A percentile compares a stretch with the other conserved stretches of the same genome.
phyloP scores from a whole-genome alignment of 1,140 invertebrate species.

The Cepaea nemoralis region DNA sequence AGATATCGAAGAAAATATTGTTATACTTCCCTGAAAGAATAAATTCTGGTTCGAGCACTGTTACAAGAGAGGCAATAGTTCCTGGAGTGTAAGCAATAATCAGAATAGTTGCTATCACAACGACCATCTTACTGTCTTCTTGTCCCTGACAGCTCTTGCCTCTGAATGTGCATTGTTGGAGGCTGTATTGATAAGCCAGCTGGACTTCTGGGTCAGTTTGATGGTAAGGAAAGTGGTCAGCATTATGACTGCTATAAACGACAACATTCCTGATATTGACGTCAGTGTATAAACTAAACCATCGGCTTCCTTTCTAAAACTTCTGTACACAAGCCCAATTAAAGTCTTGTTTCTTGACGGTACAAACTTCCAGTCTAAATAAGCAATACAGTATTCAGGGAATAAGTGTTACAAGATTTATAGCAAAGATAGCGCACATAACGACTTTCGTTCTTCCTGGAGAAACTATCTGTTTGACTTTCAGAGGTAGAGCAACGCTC shows the following conservation, averaged over 20 bases:
- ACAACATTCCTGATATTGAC: too few relatives aligned
- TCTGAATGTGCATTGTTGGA: too few relatives aligned
- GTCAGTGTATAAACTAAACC: too few relatives aligned
- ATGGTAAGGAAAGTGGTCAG: too few relatives aligned
- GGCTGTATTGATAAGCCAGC: too few relatives aligned
- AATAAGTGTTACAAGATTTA: neutral
- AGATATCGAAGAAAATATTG: neutral
- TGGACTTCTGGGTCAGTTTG: too few relatives aligned
- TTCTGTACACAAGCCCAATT: neutral
- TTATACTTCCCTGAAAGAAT: neutral
- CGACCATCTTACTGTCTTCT: neutral
- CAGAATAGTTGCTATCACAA: neutral
- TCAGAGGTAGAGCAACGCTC: conserved; percentile 2
- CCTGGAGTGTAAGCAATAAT: neutral
- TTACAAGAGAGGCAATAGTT: neutral
- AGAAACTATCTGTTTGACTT: neutral
- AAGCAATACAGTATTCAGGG: neutral
- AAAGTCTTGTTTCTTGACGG: neutral
- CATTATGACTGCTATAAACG: too few relatives aligned
- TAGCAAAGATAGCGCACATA: too few relatives aligned
- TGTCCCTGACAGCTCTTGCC: too few relatives aligned
- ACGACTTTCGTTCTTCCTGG: neutral
- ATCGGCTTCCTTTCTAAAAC: too few relatives aligned
- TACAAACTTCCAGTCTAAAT: neutral
- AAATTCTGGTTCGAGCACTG: neutral